Evolutionary conservation across 1,140 invertebrate genomes (phyloP).

Genomic region (Zaprionus gabonicus): DNA sequence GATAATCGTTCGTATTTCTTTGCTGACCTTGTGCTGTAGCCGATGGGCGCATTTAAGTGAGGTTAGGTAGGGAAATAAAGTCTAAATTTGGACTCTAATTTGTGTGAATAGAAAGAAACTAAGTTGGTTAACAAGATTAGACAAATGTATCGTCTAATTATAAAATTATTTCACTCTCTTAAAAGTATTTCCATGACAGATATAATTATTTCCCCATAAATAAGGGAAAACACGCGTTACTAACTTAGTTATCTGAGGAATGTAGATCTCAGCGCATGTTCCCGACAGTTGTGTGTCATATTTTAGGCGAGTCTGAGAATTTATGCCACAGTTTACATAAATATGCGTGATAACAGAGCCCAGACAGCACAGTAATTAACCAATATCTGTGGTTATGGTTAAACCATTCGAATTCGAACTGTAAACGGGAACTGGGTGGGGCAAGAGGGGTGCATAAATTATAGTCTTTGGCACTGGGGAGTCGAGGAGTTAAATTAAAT

Average conservation of each 20-base stretch:
- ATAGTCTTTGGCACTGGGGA: constrained; percentile 57
- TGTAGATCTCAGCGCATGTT: not conserved
- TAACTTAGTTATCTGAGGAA: not conserved
- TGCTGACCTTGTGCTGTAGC: constrained; percentile 51
- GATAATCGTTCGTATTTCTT: constrained; percentile 53
- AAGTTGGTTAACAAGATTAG: not conserved
- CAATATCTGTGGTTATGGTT: constrained; percentile 58
- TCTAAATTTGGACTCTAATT: not conserved
- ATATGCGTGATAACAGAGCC: constrained; percentile 42
- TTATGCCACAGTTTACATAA: constrained; percentile 24
- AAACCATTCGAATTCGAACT: constrained; percentile 52
- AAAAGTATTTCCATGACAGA: not conserved
- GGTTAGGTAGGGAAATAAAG: not conserved
- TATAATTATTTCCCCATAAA: not conserved
- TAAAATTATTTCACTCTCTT: no score
- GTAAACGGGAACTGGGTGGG: not conserved
- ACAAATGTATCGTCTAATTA: no score
- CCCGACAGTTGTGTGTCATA: not conserved
- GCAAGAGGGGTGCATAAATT: constrained; percentile 67
- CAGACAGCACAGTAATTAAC: constrained; percentile 65
- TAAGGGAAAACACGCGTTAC: not conserved
- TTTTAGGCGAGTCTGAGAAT: not conserved
- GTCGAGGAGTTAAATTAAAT: constrained; percentile 49
- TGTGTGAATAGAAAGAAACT: not conserved
- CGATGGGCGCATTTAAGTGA: not conserved